Percentiles rank a stretch among this genome's conserved stretches.
Evolutionary conservation across 2,888 invertebrate species (phyloP).

Genomic region (Ophion ellenae): DNA sequence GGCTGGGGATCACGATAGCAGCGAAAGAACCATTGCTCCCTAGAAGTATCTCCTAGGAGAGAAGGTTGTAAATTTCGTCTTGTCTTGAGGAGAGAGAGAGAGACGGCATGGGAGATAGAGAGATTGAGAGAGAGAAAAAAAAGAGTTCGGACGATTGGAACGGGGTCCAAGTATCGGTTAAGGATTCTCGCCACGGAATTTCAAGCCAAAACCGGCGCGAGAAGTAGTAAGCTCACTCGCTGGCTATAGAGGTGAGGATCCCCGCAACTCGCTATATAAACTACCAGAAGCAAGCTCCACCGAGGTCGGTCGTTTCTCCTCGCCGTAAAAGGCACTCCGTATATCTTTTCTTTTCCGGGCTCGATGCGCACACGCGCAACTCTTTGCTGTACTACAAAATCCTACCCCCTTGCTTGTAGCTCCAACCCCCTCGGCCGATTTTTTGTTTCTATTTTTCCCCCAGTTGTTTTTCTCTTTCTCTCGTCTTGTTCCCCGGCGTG

Average conservation of each 20-base stretch:
- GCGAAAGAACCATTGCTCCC: conserved; percentile 23
- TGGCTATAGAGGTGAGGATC: conserved; percentile 46
- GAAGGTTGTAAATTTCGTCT: conserved; percentile 52
- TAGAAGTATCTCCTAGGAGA: not conserved
- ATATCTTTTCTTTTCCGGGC: conserved; percentile 71
- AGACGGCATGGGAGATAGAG: not conserved
- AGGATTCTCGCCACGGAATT: conserved; percentile 67
- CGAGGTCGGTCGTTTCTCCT: conserved; percentile 69
- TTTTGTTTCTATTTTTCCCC: conserved; percentile 1
- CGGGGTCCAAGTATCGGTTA: conserved; percentile 62
- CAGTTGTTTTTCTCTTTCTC: not conserved
- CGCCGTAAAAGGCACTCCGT: conserved; percentile 68
- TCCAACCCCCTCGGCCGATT: not conserved
- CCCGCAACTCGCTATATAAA: conserved; percentile 52
- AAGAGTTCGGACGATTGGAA: conserved; percentile 64
- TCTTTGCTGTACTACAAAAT: conserved; percentile 59
- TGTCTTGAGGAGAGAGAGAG: not conserved
- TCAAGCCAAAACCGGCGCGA: conserved; percentile 54
- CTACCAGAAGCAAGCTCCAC: conserved; percentile 70
- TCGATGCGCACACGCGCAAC: conserved; percentile 47
- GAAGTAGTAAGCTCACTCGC: conserved; percentile 39
- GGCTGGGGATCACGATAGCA: conserved; percentile 28
- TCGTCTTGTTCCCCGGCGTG: conserved; percentile 31
- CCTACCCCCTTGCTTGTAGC: conserved; percentile 39
- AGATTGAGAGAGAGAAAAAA: conserved; percentile 24